Conservation (phyloP, 1,140 invertebrate genomes). For the Oncopodura yosiiana region DNA sequence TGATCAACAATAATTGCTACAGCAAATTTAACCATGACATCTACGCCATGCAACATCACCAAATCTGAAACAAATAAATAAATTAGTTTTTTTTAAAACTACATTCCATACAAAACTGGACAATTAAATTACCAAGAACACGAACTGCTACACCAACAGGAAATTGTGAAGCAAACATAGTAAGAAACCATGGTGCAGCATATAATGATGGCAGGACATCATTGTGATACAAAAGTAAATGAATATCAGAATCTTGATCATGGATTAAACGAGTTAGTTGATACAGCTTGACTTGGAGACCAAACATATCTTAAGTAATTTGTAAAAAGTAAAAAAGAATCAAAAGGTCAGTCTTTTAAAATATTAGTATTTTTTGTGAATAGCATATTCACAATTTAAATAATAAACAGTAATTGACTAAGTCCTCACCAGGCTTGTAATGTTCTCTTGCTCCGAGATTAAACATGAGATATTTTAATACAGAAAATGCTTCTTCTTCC, state of each 20-base stretch:
- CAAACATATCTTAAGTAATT: conserved; percentile 7
- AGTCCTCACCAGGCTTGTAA: conserved; percentile 89
- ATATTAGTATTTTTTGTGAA: conserved; percentile 47
- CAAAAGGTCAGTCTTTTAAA: background rate
- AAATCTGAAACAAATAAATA: conserved; percentile 56
- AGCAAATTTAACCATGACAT: conserved; percentile 82
- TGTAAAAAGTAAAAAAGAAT: conserved; percentile 3
- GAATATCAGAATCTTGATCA: conserved; percentile 63
- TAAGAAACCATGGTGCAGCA: conserved; percentile 91
- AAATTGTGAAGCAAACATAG: conserved; percentile 91
- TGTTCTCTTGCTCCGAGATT: conserved; percentile 70
- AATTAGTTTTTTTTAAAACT: background rate
- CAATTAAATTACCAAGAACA: conserved; percentile 66
- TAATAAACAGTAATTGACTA: no score
- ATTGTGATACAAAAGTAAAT: conserved; percentile 65
- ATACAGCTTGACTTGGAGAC: conserved; percentile 65
- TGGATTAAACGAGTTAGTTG: conserved; percentile 84
- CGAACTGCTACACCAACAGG: conserved; percentile 87
- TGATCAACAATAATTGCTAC: conserved; percentile 72
- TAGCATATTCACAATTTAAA: no score
- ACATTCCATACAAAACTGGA: background rate
- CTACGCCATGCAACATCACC: conserved; percentile 75
- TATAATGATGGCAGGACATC: conserved; percentile 88
- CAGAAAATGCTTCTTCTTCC: conserved; percentile 75
- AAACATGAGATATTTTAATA: conserved; percentile 85